Evolutionary conservation across 2,113 vertebrate species (phyloP).

Genomic region (Cyanocitta stelleri): DNA sequence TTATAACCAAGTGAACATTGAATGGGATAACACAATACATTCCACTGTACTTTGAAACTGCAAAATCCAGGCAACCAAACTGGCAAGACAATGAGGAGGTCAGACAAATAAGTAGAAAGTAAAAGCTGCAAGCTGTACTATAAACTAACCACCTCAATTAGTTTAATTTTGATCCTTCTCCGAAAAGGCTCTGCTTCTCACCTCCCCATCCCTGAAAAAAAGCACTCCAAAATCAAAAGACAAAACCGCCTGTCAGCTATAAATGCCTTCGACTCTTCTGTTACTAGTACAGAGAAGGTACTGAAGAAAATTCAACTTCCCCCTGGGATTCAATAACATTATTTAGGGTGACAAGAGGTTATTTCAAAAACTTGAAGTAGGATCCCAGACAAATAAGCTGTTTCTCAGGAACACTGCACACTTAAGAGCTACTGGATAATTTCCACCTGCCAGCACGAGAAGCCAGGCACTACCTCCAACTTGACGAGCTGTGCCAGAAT

Average conservation of each 20-base stretch:
- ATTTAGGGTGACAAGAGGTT: not conserved
- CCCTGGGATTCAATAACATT: not conserved
- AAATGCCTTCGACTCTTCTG: not conserved
- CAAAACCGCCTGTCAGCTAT: rapidly evolving
- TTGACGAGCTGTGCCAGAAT: not conserved
- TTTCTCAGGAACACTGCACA: not conserved
- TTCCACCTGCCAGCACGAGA: not conserved
- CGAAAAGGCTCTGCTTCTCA: not conserved
- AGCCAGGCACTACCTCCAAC: not conserved
- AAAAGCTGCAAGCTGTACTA: not conserved
- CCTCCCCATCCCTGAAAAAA: not conserved
- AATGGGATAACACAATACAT: not conserved
- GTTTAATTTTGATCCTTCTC: not conserved
- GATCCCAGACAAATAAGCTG: not conserved
- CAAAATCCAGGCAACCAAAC: not conserved
- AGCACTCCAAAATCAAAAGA: not conserved
- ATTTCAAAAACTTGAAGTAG: not conserved
- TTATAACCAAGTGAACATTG: not conserved
- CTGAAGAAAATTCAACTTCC: not conserved
- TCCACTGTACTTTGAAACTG: not conserved
- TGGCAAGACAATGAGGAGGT: not conserved
- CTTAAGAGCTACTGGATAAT: not conserved
- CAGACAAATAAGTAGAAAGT: not conserved
- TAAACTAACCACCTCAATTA: not conserved
- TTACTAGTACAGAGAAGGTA: not conserved